phyloP scores from a whole-genome alignment of 1,140 invertebrate genomes.

The Tetramorium alpestre region DNA sequence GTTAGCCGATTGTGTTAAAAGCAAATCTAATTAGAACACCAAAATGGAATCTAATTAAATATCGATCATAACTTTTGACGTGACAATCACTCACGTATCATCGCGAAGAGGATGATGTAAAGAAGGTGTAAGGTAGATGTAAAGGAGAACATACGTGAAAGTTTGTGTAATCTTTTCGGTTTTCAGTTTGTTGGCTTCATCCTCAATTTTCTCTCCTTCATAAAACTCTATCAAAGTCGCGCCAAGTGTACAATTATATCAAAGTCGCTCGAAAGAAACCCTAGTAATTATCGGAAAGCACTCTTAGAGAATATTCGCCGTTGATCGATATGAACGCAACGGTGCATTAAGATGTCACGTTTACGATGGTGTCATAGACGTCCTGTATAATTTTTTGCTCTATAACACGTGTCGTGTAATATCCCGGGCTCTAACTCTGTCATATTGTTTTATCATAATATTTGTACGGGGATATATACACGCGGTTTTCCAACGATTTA shows the following conservation, averaged over 20 bases:
- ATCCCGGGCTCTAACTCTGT: not conserved
- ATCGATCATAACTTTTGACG: not conserved
- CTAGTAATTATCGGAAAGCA: slow-evolving; percentile 15
- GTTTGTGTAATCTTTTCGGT: not conserved
- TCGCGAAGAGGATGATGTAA: not conserved
- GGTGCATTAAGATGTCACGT: not conserved
- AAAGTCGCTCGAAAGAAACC: not conserved
- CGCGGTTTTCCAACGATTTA: not conserved
- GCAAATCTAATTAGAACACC: slow-evolving; percentile 12
- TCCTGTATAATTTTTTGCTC: not conserved
- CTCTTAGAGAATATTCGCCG: not conserved
- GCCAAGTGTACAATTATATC: not conserved
- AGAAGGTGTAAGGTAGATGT: not conserved
- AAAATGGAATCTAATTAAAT: slow-evolving; percentile 30
- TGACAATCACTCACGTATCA: not conserved
- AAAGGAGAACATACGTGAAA: not conserved
- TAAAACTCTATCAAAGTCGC: not conserved
- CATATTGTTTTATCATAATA: not conserved
- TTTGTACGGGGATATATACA: not conserved
- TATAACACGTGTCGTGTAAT: not conserved
- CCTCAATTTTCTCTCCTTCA: not conserved
- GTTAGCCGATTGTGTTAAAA: not conserved
- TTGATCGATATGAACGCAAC: not conserved
- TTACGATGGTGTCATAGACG: not conserved
- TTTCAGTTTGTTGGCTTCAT: not conserved